Percentiles rank a stretch among this genome's conserved stretches.
Evolutionary conservation across 2,113 vertebrate genomes (phyloP).

Genomic region (Gambusia affinis): DNA sequence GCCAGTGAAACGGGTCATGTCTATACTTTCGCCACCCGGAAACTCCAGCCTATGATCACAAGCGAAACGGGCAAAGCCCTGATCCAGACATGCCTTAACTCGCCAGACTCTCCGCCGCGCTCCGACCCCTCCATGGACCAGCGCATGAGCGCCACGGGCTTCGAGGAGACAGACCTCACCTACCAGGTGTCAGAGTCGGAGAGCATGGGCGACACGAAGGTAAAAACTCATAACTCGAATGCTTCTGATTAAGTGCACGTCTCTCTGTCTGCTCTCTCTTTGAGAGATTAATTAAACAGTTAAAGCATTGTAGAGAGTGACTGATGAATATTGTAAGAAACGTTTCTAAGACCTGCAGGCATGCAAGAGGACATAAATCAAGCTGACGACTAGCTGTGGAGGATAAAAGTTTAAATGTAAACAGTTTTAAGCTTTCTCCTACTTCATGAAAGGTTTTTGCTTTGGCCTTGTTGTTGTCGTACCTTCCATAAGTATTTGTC

Average conservation of each 20-base stretch:
- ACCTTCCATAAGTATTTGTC: too few relatives aligned
- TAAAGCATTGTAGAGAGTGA: too few relatives aligned
- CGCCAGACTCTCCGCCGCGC: constrained; percentile 95
- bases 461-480: too few relatives aligned
- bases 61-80: constrained; percentile 98
- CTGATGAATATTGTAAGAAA: too few relatives aligned
- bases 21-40: constrained; percentile 97
- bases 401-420: constrained; percentile 50
- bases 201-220: constrained; percentile 98
- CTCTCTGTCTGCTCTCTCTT: background rate
- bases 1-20: constrained; percentile 98
- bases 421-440: constrained; percentile 1
- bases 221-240: constrained; percentile 57
- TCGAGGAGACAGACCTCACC: constrained; percentile 98
- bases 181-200: constrained; percentile 99
- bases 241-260: constrained; percentile 2
- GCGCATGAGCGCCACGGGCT: constrained; percentile 98
- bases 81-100: constrained; percentile 99
- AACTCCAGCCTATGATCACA: constrained; percentile 99
- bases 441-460: too few relatives aligned
- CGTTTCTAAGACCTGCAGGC: too few relatives aligned
- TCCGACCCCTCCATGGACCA: constrained; percentile 96
- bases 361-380: constrained; percentile 24
- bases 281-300: too few relatives aligned
- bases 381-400: constrained; percentile 35